Conservation (phyloP, 64 coral and sea anemone genomes). For the Dendronephthya gigantea region DNA sequence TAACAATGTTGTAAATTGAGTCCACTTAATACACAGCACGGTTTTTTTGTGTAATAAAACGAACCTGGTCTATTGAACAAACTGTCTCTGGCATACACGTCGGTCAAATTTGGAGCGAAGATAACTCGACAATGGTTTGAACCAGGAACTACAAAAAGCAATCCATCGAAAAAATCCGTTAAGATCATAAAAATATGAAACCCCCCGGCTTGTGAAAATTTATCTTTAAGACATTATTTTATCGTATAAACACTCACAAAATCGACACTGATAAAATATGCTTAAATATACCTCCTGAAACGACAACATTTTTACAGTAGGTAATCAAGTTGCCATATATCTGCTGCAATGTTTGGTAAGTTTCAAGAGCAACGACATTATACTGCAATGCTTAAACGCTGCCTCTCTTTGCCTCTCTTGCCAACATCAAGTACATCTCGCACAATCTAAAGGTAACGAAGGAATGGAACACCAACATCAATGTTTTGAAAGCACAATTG, state of each 20-base stretch:
- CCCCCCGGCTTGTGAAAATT: not conserved
- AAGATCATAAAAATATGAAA: not conserved
- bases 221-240: too few species aligned
- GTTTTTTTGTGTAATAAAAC: not conserved
- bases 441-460: conserved; percentile 39
- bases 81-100: conserved; percentile 41
- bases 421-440: conserved; percentile 60
- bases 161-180: not conserved
- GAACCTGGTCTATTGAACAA: conserved; percentile 43
- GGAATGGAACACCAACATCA: not conserved
- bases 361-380: conserved; percentile 71
- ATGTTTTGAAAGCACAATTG: not conserved
- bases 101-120: conserved; percentile 56
- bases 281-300: conserved; percentile 40
- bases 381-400: conserved; percentile 46
- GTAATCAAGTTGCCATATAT: conserved; percentile 81
- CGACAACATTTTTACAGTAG: conserved; percentile 72
- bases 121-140: conserved; percentile 62
- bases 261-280: too few species aligned
- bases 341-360: conserved; percentile 55
- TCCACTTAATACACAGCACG: too few species aligned
- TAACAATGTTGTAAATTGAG: too few species aligned
- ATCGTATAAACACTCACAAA: too few species aligned
- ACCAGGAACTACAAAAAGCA: conserved; percentile 34
- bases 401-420: conserved; percentile 17